Evolutionary conservation across 2,113 vertebrate species (phyloP).

Genomic region (Xiphophorus hellerii): DNA sequence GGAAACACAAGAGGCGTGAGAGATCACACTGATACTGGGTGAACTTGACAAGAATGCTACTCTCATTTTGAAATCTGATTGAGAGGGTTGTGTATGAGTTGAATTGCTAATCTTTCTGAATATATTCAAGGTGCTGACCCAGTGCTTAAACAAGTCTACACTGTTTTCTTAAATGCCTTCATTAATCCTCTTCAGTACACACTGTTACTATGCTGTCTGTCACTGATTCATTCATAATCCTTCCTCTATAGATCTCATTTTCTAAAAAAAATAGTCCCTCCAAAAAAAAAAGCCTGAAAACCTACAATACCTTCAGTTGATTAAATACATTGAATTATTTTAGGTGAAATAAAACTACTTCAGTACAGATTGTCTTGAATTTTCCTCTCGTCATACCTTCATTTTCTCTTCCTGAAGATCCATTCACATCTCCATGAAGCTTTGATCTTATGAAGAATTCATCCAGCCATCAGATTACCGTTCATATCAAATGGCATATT

Average conservation of each 20-base stretch:
- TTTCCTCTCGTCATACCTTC: slow-evolving; percentile 61
- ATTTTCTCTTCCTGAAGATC: slow-evolving; percentile 51
- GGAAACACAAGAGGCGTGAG: slow-evolving; percentile 24
- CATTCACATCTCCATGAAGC: slow-evolving; percentile 40
- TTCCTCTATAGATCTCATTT: slow-evolving; percentile 18
- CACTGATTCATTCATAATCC: slow-evolving; percentile 69
- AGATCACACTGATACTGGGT: slow-evolving; percentile 42
- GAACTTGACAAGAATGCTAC: slow-evolving; percentile 11
- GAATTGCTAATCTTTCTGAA: slow-evolving; percentile 48
- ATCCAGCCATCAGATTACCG: slow-evolving; percentile 43
- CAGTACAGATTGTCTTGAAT: slow-evolving; percentile 28
- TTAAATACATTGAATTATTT: slow-evolving; percentile 36
- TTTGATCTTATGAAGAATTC: slow-evolving; percentile 45
- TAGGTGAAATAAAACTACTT: slow-evolving; percentile 42
- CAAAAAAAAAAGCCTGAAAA: slow-evolving; percentile 44
- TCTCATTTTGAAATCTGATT: slow-evolving; percentile 12
- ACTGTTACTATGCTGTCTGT: slow-evolving; percentile 51
- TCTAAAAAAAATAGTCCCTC: slow-evolving; percentile 45
- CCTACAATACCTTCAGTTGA: slow-evolving; percentile 61
- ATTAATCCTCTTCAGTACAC: slow-evolving; percentile 59
- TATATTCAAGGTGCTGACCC: slow-evolving; percentile 49
- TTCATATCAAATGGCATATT: slow-evolving; percentile 54
- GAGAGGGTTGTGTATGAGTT: background rate
- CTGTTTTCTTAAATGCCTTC: slow-evolving; percentile 55
- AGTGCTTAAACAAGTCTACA: slow-evolving; percentile 69